These are phyloP conservation scores for Myocastor coypus DNA, from an alignment of 2,113 vertebrate species.

Conservation along the genomic window DNA sequence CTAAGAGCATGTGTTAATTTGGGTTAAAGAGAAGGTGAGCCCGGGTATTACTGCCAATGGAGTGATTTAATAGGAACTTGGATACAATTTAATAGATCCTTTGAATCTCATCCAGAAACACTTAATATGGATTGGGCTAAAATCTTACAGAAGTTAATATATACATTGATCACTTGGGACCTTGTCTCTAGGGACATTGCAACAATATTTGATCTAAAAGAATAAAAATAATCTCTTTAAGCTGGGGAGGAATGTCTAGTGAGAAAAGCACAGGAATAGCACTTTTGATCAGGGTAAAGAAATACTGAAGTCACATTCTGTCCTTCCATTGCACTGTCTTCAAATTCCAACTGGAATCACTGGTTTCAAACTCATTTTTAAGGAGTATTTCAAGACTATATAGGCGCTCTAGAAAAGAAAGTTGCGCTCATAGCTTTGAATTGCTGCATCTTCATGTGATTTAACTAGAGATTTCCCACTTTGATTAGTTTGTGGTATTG, in stretches of 20 bases:
- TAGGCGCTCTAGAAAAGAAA: not conserved
- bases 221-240: not conserved
- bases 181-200: constrained; percentile 76
- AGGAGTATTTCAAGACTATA: not conserved
- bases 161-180: constrained; percentile 84
- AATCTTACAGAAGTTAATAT: constrained; percentile 83
- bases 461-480: not conserved
- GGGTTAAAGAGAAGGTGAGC: constrained; percentile 87
- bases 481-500: not conserved
- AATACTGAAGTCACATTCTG: not conserved
- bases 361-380: not conserved
- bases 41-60: constrained; percentile 73
- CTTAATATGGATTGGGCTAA: constrained; percentile 84
- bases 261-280: not conserved
- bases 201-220: not conserved
- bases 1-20: constrained; percentile 88
- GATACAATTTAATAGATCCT: constrained; percentile 88
- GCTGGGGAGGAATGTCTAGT: not conserved
- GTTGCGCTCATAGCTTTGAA: not conserved
- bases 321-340: not conserved
- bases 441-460: not conserved
- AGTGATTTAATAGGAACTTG: constrained; percentile 86
- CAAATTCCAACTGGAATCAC: not conserved
- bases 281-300: not conserved
- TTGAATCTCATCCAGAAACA: constrained; percentile 84